A percentile compares a stretch with the other conserved stretches of the same genome.
Conservation (phyloP, 2,797 vertebrate genomes). For the Spea hammondii region DNA sequence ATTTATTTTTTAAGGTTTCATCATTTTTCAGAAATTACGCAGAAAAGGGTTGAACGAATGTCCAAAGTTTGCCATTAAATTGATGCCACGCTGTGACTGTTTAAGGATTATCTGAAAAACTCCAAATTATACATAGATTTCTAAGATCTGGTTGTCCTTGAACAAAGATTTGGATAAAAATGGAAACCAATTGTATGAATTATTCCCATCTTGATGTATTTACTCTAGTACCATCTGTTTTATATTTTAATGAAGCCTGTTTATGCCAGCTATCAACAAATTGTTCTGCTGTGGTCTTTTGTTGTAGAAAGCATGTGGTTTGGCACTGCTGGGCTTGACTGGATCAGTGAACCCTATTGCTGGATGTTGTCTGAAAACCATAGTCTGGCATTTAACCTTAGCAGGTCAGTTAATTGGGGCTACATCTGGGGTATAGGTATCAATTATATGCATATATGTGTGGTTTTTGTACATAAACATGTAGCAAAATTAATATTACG, state of each 20-base stretch:
- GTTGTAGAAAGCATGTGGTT: neutral
- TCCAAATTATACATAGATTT: neutral
- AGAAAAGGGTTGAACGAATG: no score
- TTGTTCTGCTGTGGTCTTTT: neutral
- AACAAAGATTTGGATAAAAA: neutral
- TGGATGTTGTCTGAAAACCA: neutral
- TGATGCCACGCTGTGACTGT: no score
- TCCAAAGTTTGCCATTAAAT: no score
- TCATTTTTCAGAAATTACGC: no score
- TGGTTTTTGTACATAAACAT: no score
- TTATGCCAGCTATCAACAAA: constrained; percentile 12
- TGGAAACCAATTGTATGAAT: neutral
- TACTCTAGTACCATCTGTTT: neutral
- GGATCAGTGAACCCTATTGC: neutral
- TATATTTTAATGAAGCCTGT: constrained; percentile 9
- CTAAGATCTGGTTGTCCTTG: constrained; percentile 13
- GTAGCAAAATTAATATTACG: no score
- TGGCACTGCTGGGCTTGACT: neutral
- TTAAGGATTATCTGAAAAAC: neutral
- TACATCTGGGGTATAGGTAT: no score
- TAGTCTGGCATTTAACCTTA: no score
- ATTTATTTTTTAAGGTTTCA: no score
- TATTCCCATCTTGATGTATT: neutral
- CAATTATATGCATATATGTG: no score
- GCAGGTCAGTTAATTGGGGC: no score